Evolutionary conservation across 2,797 vertebrate species (phyloP).

Genomic region (Pseudomugil tenellus): DNA sequence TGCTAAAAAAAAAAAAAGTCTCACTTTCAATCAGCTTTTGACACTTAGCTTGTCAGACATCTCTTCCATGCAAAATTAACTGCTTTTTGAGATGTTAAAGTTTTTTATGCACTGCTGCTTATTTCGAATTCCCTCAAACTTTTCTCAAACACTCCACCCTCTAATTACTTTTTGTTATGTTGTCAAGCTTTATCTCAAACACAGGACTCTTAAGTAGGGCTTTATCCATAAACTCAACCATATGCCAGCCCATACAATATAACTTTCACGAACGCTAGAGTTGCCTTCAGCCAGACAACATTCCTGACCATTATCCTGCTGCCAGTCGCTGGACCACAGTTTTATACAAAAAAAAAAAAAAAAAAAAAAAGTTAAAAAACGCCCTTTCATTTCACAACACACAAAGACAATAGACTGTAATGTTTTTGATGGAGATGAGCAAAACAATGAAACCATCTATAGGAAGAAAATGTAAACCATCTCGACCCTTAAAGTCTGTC

Average conservation of each 20-base stretch:
- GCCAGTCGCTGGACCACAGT: conserved; percentile 65
- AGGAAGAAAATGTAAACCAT: conserved; percentile 65
- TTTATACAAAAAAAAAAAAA: conserved; percentile 60
- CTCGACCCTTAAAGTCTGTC: conserved; percentile 42
- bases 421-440: conserved; percentile 56
- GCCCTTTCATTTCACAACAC: conserved; percentile 67
- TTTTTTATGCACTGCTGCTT: not conserved
- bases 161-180: conserved; percentile 8
- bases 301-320: conserved; percentile 67
- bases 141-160: not conserved
- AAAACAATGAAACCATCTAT: conserved; percentile 69
- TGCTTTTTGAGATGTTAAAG: conserved; percentile 1
- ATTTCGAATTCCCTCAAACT: not conserved
- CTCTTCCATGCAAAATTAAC: not conserved
- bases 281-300: conserved; percentile 52
- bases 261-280: conserved; percentile 46
- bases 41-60: not conserved
- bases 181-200: conserved; percentile 17
- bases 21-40: not conserved
- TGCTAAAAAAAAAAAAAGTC: no score
- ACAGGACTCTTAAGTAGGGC: conserved; percentile 2
- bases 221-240: conserved; percentile 29
- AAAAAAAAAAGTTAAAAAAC: conserved; percentile 27
- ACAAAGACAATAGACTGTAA: conserved; percentile 72
- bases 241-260: conserved; percentile 41